Evolutionary conservation across 2,113 vertebrate species (phyloP).

Genomic region (Cathartes aura): DNA sequence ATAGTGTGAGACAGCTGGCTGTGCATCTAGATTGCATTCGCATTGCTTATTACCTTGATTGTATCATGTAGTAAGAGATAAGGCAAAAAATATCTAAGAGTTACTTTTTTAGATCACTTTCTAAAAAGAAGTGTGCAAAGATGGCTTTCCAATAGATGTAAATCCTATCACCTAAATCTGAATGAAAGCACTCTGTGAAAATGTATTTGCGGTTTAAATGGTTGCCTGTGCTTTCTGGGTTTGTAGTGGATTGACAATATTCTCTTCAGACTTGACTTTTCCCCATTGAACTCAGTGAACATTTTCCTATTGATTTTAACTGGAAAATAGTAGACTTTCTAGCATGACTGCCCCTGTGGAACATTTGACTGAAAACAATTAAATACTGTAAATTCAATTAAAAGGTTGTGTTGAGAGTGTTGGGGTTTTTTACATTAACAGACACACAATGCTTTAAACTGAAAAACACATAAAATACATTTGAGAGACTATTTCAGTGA

Average conservation of each 20-base stretch:
- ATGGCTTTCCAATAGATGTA: not conserved
- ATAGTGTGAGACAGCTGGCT: not conserved
- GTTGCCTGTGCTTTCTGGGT: not conserved
- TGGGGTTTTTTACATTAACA: not conserved
- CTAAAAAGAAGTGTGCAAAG: not conserved
- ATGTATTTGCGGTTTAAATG: not conserved
- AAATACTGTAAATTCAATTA: not conserved
- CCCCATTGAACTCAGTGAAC: not conserved
- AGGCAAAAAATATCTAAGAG: not conserved
- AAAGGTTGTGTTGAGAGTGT: not conserved
- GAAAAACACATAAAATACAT: not conserved
- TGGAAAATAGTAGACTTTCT: not conserved
- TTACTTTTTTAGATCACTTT: not conserved
- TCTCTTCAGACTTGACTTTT: not conserved
- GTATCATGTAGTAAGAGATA: not conserved
- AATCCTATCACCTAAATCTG: not conserved
- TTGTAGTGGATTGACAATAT: not conserved
- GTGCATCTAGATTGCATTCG: not conserved
- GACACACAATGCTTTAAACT: not conserved
- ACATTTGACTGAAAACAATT: not conserved
- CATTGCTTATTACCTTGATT: not conserved
- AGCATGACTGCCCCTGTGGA: not conserved
- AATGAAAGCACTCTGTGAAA: not conserved
- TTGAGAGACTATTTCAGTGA: not conserved
- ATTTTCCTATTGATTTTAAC: not conserved